phyloP scores from a whole-genome alignment of 1,140 invertebrate species.

The Oryzaephilus surinamensis region DNA sequence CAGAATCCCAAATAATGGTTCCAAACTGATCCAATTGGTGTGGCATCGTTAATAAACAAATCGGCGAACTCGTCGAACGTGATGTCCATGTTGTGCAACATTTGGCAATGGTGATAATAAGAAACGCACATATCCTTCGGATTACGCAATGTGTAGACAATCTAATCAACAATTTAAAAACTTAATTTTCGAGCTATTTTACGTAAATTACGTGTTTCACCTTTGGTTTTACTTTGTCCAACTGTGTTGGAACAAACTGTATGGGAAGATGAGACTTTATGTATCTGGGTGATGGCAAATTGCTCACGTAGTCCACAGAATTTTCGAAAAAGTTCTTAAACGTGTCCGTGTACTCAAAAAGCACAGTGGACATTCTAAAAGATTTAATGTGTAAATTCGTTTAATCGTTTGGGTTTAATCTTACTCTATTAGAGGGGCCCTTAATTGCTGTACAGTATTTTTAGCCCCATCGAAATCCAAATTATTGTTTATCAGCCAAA shows the following conservation, averaged over 20 bases:
- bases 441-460: conserved; percentile 47
- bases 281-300: conserved; percentile 56
- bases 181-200: background rate
- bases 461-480: conserved; percentile 65
- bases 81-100: conserved; percentile 59
- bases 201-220: conserved; percentile 32
- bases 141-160: conserved; percentile 84
- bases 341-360: conserved; percentile 17
- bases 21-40: conserved; percentile 38
- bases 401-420: too few relatives aligned
- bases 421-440: conserved; percentile 32
- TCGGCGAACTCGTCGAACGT: conserved; percentile 75
- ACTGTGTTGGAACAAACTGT: conserved; percentile 55
- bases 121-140: conserved; percentile 91
- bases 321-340: conserved; percentile 35
- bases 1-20: conserved; percentile 63
- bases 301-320: conserved; percentile 57
- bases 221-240: conserved; percentile 61
- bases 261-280: conserved; percentile 74
- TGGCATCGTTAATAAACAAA: conserved; percentile 55
- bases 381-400: too few relatives aligned
- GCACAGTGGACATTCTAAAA: conserved; percentile 18
- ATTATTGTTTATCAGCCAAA: conserved; percentile 73
- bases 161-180: conserved; percentile 40
- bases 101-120: conserved; percentile 73